Evolutionary conservation across 2,113 vertebrate species (phyloP).

Genomic region (Phylloscopus trochilus): DNA sequence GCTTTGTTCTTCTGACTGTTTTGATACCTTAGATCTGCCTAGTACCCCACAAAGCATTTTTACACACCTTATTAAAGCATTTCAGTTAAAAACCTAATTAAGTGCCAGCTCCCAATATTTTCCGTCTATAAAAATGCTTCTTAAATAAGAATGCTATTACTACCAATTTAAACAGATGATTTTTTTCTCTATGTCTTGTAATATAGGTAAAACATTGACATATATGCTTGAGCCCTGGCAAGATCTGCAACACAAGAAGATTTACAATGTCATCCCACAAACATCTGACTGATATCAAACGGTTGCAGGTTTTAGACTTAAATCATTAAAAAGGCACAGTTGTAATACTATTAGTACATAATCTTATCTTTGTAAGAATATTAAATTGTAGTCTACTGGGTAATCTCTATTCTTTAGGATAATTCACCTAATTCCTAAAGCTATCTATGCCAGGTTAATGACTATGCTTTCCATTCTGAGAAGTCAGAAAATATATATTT

Average conservation of each 20-base stretch:
- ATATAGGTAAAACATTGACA: neutral
- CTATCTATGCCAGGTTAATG: neutral
- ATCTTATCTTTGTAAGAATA: neutral
- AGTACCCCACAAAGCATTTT: neutral
- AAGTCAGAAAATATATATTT: neutral
- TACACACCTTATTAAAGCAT: neutral
- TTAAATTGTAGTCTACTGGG: neutral
- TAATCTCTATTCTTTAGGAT: neutral
- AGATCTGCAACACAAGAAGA: neutral
- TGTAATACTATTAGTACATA: neutral
- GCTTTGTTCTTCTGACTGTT: neutral
- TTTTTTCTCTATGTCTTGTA: neutral
- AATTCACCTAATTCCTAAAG: neutral
- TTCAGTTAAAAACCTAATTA: neutral
- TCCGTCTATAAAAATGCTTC: neutral
- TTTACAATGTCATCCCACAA: neutral
- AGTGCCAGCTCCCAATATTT: neutral
- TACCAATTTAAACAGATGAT: neutral
- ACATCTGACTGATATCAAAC: neutral
- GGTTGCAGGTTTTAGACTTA: neutral
- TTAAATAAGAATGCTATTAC: neutral
- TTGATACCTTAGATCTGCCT: neutral
- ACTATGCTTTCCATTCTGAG: neutral
- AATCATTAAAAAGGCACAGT: neutral
- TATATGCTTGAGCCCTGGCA: neutral